Conservation (phyloP, 2,113 vertebrate genomes). For the Cyphomyrus discorhynchus region DNA sequence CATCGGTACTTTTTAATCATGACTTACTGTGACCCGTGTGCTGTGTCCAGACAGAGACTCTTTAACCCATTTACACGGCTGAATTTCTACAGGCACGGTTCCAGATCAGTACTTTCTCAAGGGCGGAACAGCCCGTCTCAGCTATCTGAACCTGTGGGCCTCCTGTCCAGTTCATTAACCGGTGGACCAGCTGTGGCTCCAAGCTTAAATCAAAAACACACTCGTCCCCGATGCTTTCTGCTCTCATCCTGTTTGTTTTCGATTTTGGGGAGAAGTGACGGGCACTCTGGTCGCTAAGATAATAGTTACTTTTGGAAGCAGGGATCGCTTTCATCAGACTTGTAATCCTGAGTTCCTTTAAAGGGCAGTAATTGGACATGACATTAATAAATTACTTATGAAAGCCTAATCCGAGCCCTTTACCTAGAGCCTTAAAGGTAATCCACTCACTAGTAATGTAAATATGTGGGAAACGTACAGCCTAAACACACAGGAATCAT, state of each 20-base stretch:
- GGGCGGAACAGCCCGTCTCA: neutral
- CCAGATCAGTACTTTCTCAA: neutral
- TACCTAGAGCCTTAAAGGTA: neutral
- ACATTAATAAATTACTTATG: conserved; percentile 14
- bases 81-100: neutral
- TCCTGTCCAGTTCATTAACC: conserved; percentile 3
- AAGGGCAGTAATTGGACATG: neutral
- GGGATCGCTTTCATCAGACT: neutral
- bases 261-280: neutral
- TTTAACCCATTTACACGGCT: neutral
- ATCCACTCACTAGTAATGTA: neutral
- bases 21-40: neutral
- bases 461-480: neutral
- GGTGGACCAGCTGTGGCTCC: neutral
- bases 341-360: neutral
- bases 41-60: neutral
- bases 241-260: neutral
- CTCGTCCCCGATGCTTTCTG: neutral
- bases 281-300: neutral
- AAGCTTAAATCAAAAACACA: conserved; percentile 3
- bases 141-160: neutral
- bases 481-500: neutral
- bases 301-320: neutral
- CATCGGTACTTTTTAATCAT: neutral
- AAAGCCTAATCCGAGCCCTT: conserved; percentile 3